Evolutionary conservation across 2,797 vertebrate genomes (phyloP).

Genomic region (Lycodopsis pacificus): DNA sequence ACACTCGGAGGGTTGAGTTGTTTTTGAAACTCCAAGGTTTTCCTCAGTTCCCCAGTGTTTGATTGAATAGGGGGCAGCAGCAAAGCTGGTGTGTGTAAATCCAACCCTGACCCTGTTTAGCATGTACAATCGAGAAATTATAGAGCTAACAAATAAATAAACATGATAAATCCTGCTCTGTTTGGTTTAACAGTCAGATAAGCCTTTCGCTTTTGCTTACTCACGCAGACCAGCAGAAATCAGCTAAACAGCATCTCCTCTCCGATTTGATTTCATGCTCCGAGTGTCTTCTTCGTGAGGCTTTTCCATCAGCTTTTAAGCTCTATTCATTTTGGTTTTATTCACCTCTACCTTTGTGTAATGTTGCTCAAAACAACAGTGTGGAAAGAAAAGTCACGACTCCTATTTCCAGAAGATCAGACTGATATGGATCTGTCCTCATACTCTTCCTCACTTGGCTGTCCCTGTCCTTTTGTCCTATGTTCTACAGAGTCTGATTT

Average conservation of each 20-base stretch:
- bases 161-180: slow-evolving; percentile 60
- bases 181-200: slow-evolving; percentile 66
- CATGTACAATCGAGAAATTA: slow-evolving; percentile 53
- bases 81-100: slow-evolving; percentile 27
- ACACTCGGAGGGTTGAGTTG: slow-evolving; percentile 89
- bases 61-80: slow-evolving; percentile 16
- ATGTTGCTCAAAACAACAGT: neutral
- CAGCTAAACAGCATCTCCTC: slow-evolving; percentile 47
- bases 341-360: slow-evolving; percentile 24
- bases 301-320: slow-evolving; percentile 57
- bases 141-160: slow-evolving; percentile 62
- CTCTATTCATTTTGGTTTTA: slow-evolving; percentile 50
- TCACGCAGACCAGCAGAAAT: slow-evolving; percentile 59
- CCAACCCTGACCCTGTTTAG: slow-evolving; percentile 41
- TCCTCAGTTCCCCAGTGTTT: slow-evolving; percentile 40
- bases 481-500: slow-evolving; percentile 37
- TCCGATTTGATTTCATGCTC: slow-evolving; percentile 63
- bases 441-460: neutral
- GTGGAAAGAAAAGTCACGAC: slow-evolving; percentile 11
- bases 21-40: slow-evolving; percentile 17
- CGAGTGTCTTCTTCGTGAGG: slow-evolving; percentile 40
- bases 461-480: slow-evolving; percentile 11
- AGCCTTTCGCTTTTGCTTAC: slow-evolving; percentile 59
- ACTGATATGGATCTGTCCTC: neutral
- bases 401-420: slow-evolving; percentile 3